Evolutionary conservation across 1,140 invertebrate genomes (phyloP), one percentile per base, ranked within the genome.

Genomic region (Drosophila jambulina): DNA sequence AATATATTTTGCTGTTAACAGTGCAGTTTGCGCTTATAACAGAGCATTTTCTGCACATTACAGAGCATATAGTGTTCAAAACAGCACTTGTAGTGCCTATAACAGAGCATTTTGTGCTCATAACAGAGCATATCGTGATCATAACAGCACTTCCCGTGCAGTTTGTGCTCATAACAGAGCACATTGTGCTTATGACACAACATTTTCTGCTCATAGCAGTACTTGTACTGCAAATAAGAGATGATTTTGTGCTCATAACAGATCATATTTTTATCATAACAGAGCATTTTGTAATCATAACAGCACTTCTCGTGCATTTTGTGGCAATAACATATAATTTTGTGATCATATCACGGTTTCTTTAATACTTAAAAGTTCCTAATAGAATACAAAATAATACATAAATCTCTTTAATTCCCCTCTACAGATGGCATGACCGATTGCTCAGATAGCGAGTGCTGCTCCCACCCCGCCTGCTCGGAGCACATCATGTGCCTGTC

Each of bases 391-490:
- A 29, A 29, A 25, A 17, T 21, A n/a, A 3, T 13, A 19, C 0
- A 19, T 36, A 12, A 13, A 29, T 21, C 10, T 2, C 4, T 5
- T 27, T 12, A 34, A 2, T 13, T 1, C 12, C 12, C 0, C 12
- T 12, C 21, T 12, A 1, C 19, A 99, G 99, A 99, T 95, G 98
- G 98, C 62, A 97, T 99, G 95, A 95, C 96, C 57, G 99, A 99
- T 94, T 99, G 99, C 94, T 97, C 98, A 38, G 99, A 99, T 94
- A 98, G 97, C 85, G 99, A 99, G 93, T 99, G 98, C 93, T 98
- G 97, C 93, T 95, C 95, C 59, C 95, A 96, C 86, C 94, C 95
- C 2, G 95, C 95, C 43, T 99, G 99, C 93, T 94, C 95, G 36
- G 96, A 97, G 79, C 96, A 98, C 93, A 96, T 98, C 68, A 98